Conservation (phyloP, 2,113 vertebrate species). For the Ceyx margarethae region DNA sequence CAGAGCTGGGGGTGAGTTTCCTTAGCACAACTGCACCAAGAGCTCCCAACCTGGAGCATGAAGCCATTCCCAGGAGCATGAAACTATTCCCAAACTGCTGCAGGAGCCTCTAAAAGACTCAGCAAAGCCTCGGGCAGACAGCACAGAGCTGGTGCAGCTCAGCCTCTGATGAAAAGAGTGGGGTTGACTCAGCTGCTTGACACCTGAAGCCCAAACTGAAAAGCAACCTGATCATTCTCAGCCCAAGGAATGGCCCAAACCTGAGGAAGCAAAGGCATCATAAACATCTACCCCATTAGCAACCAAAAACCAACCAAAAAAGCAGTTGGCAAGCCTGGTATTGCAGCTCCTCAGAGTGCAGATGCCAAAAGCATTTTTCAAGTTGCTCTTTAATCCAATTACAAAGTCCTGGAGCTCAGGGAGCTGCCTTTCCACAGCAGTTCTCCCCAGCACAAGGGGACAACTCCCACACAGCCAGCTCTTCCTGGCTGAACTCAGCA, state of each 20-base stretch:
- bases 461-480: not conserved
- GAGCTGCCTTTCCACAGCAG: not conserved
- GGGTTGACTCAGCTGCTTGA: no score
- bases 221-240: no score
- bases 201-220: no score
- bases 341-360: not conserved
- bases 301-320: no score
- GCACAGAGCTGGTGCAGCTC: no score
- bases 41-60: not conserved
- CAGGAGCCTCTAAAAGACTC: no score
- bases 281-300: no score
- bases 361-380: not conserved
- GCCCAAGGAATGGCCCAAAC: no score
- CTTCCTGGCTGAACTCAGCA: not conserved
- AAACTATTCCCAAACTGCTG: not conserved
- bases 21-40: not conserved
- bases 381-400: not conserved
- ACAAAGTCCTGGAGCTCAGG: not conserved
- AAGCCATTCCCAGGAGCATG: not conserved
- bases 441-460: not conserved
- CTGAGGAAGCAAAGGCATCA: no score
- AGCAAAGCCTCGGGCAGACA: no score
- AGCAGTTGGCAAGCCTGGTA: not conserved
- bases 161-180: no score
- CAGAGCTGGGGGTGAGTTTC: not conserved